Base-by-base conservation (phyloP, 1,140 invertebrate species). In the Drosophila chauvacae region DNA sequence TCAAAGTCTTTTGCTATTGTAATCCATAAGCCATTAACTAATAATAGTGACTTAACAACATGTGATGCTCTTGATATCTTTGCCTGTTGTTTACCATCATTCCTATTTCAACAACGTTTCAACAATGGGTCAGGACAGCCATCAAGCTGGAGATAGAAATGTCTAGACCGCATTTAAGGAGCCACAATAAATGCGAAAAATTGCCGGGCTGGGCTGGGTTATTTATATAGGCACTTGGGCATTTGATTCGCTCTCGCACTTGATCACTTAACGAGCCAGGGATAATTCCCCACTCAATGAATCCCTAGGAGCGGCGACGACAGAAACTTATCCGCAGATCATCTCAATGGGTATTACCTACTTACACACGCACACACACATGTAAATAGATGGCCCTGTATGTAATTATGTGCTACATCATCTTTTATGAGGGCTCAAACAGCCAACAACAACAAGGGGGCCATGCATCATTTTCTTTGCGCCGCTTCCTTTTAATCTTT, bases 381-480 rank as follows among this genome's bases (percentile, higher is more conserved):
- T 51, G 41, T 73, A 56, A 78, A 58, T 61, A 60, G 45, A 56
- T 50, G 56, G 48, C 16, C 57, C 30, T 55, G 10, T 57, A 33
- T 79, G 72, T 87, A 87, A 87, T 87, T 87, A 87, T 87, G 80
- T 87, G 84, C 84, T 90, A 87, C 84, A 87, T 87, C 83, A 86
- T 88, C 85, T 90, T 87, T 88, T 84, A 88, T 88, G 69, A 51
- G 18, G 53, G 42, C 68, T 71, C 68, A 71, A 71, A 39, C 50
- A 70, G 33, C 42, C 51, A 37, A 55, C n/a, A 35, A 55, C n/a
- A 35, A 35, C 48, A 70, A 56, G 77, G 68, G 74, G 69, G 69
- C 81, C 76, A 80, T 66, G 68, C 77, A 80, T 80, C 66, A 72
- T 72, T 72, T 72, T 72, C 53, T 33, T 72, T 33, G 51, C 65